A percentile compares a stretch with the other conserved stretches of the same genome.
Evolutionary conservation across 1,140 invertebrate genomes (phyloP).

Genomic region (Pogonognathellus flavescens): DNA sequence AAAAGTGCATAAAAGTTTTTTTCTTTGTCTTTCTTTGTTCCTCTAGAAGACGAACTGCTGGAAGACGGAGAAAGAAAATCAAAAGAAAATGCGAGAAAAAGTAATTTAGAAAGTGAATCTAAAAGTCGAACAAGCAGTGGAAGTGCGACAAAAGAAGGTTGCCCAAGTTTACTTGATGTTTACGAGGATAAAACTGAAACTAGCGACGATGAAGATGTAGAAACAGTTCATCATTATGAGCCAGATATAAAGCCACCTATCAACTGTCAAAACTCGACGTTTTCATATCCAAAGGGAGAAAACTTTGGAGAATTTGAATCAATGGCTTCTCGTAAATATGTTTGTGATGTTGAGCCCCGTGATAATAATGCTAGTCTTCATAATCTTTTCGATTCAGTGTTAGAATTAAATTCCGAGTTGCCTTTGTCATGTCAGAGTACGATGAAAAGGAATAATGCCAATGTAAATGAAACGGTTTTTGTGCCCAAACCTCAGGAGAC

Average conservation of each 20-base stretch:
- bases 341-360: constrained; percentile 3
- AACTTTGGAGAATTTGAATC: background rate
- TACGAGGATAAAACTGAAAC: constrained; percentile 18
- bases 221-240: constrained; percentile 30
- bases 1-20: constrained; percentile 46
- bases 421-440: background rate
- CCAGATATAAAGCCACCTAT: constrained; percentile 10
- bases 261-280: background rate
- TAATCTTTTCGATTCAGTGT: background rate
- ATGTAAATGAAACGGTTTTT: background rate
- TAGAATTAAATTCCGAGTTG: background rate
- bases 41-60: background rate
- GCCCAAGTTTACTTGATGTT: constrained; percentile 30
- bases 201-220: background rate
- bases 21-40: constrained; percentile 23
- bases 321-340: background rate
- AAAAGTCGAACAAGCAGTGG: constrained; percentile 18
- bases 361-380: background rate
- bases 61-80: constrained; percentile 4
- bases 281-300: background rate
- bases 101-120: constrained; percentile 43
- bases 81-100: constrained; percentile 16
- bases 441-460: background rate
- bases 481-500: background rate
- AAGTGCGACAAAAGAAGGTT: constrained; percentile 33